Conservation (phyloP, 1,140 invertebrate species). For the Tetramorium alpestre region DNA sequence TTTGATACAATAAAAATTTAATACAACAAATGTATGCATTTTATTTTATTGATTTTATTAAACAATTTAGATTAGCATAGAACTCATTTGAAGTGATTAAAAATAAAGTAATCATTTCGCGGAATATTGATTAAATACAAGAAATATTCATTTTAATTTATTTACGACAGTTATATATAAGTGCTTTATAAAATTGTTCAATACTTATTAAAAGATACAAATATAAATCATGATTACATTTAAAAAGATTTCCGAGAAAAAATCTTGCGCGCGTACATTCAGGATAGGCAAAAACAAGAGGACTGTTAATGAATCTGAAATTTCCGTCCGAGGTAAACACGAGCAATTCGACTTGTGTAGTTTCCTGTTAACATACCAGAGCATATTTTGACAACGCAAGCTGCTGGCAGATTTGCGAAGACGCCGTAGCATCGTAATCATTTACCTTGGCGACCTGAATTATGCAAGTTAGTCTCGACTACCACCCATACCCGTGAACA, state of each 20-base stretch:
- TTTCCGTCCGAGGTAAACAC: background rate
- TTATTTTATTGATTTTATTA: background rate
- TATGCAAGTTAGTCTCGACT: conserved; percentile 43
- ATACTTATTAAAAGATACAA: background rate
- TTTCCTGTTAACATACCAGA: background rate
- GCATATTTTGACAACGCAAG: conserved; percentile 27
- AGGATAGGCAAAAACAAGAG: background rate
- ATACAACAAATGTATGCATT: background rate
- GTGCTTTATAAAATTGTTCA: background rate
- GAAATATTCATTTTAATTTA: background rate
- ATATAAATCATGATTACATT: background rate
- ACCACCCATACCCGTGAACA: background rate
- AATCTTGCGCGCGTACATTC: background rate
- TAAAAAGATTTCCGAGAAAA: background rate
- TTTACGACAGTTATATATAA: background rate
- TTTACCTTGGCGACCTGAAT: conserved; percentile 51
- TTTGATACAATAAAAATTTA: background rate
- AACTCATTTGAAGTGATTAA: background rate
- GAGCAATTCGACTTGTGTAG: background rate
- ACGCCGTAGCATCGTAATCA: conserved; percentile 19
- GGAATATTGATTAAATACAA: background rate
- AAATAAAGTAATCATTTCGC: background rate
- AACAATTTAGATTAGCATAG: background rate
- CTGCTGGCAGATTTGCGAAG: conserved; percentile 23
- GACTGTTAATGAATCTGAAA: conserved; percentile 5